A percentile compares a stretch with the other conserved stretches of the same genome.
These are phyloP conservation scores for Rhamnusium bicolor DNA, from an alignment of 2,888 invertebrate species.

Conservation along the genomic window DNA sequence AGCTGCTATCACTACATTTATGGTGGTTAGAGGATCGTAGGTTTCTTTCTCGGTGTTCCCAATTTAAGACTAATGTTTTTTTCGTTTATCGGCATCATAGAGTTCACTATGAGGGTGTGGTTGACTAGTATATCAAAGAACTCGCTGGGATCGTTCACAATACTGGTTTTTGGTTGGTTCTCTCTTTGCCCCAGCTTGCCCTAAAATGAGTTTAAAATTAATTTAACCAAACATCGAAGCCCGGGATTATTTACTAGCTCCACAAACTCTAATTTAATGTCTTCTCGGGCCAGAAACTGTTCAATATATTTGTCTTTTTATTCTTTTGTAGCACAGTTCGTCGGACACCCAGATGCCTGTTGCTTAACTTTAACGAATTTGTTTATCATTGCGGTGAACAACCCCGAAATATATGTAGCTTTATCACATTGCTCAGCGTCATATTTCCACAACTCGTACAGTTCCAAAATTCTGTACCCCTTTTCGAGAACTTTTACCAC, in stretches of 20 bases:
- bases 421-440: constrained; percentile 53
- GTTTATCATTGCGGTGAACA: constrained; percentile 63
- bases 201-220: constrained; percentile 57
- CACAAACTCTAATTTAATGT: not conserved
- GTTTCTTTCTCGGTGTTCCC: constrained; percentile 48
- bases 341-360: constrained; percentile 57
- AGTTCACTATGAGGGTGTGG: constrained; percentile 30
- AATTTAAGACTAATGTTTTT: constrained; percentile 50
- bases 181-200: too few relatives aligned
- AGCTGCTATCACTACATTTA: constrained; percentile 61
- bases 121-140: constrained; percentile 34
- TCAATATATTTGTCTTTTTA: constrained; percentile 35
- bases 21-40: constrained; percentile 32
- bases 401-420: constrained; percentile 47
- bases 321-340: constrained; percentile 45
- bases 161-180: too few relatives aligned
- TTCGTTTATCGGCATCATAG: constrained; percentile 29
- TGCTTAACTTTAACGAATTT: constrained; percentile 60
- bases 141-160: constrained; percentile 1
- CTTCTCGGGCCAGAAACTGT: not conserved
- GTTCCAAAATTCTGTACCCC: constrained; percentile 60
- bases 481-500: constrained; percentile 58
- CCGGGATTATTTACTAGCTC: constrained; percentile 44
- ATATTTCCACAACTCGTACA: constrained; percentile 34
- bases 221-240: constrained; percentile 54